Conservation (phyloP, 1,140 invertebrate genomes). For the Apis florea region DNA sequence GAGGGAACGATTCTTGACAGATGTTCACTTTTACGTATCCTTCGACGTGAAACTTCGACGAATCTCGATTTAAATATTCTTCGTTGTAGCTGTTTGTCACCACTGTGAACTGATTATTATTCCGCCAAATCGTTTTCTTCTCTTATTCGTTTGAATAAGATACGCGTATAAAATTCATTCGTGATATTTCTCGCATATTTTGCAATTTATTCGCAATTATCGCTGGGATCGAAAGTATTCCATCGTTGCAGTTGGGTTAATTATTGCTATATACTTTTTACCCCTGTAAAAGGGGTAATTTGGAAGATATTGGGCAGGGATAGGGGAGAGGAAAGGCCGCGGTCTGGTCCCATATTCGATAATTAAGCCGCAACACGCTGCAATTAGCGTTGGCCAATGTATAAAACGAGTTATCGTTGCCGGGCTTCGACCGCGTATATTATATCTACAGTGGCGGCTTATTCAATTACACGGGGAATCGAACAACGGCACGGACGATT, state of each 20-base stretch:
- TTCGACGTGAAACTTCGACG: background rate
- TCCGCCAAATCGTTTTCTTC: background rate
- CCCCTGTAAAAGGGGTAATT: background rate
- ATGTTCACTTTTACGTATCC: background rate
- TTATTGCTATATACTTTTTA: slow-evolving; percentile 17
- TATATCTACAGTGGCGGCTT: slow-evolving; percentile 48
- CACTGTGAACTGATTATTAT: background rate
- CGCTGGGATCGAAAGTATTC: background rate
- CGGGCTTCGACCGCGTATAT: slow-evolving; percentile 57
- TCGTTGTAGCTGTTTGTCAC: background rate
- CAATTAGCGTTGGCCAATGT: slow-evolving; percentile 68
- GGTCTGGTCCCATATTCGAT: slow-evolving; percentile 37
- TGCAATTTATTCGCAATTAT: background rate
- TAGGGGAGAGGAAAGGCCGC: slow-evolving; percentile 5
- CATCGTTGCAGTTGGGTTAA: background rate
- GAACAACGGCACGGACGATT: background rate
- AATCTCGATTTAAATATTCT: background rate
- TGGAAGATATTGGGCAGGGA: background rate
- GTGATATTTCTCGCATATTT: background rate
- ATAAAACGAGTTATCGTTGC: slow-evolving; percentile 72
- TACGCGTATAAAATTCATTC: background rate
- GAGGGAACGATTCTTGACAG: slow-evolving; percentile 1
- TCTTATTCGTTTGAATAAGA: background rate
- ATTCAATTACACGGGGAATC: slow-evolving; percentile 48
- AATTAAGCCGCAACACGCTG: slow-evolving; percentile 64